Evolutionary conservation across 1,140 invertebrate species (phyloP), one percentile per base, ranked within the genome.

Genomic region (Parasteatoda tepidariorum): DNA sequence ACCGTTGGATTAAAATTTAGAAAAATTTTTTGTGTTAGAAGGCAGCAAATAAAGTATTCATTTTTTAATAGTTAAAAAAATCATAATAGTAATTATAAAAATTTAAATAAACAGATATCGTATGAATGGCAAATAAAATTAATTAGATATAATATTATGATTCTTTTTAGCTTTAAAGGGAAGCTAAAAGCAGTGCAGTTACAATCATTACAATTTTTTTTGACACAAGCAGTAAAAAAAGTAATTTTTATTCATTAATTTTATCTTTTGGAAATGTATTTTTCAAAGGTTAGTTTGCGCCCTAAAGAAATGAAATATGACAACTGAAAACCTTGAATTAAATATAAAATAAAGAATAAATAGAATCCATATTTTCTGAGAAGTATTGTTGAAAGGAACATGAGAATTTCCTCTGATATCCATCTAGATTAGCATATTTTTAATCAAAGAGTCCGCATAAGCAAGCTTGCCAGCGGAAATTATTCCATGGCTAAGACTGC

Each of bases 341-440:
- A 48, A 71, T 71, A 38, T 26, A 71, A 33, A 71, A 71, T 55
- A 41, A 48, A 41, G 48, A 68, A 68, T 24, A 33, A 68, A 67
- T 30, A 67, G 48, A 68, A 68, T 31, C 24, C 54, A 71, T 38
- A 30, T 71, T 71, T 71, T 57, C 68, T 18, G 55, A 71, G 33
- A 30, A 48, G 24, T 55, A 71, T 71, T 41, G 68, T 24, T 71
- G 68, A 48, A 22, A 68, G 15, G 66, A 68, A 68, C 48, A 31
- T 26, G 34, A 34, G 28, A 71, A 71, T 55, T 55, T 71, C 68
- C 4, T 9, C 48, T 24, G 30, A 38, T 48, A 48, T 48, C 48
- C 41, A 18, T 55, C 28, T 22, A 55, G 41, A 71, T 71, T 71
- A 71, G 68, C 68, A 71, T 71, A 71, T 71, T 71, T 71, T 71